Conservation (phyloP, 2,797 vertebrate genomes). For the Falco novaeseelandiae region DNA sequence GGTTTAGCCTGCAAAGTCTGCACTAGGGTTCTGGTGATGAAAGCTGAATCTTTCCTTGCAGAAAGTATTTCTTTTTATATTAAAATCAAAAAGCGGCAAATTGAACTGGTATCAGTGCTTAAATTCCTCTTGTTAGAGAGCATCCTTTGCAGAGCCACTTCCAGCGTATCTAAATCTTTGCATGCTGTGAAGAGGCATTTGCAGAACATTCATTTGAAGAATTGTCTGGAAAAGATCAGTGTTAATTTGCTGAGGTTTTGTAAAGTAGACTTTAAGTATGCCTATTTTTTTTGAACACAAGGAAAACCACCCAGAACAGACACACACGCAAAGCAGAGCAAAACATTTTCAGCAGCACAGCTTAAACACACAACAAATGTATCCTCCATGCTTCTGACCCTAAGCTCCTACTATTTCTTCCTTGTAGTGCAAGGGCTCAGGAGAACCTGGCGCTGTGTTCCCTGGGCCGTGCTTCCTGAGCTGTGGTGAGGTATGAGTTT, state of each 20-base stretch:
- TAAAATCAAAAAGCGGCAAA: conserved; percentile 43
- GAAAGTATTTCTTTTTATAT: conserved; percentile 22
- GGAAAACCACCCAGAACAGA: neutral
- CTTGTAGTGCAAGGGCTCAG: neutral
- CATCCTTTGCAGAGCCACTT: neutral
- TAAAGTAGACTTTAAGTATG: conserved; percentile 13
- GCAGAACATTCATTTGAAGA: conserved; percentile 31
- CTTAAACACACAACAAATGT: conserved; percentile 4
- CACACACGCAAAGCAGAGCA: conserved; percentile 3
- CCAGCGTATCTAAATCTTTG: neutral
- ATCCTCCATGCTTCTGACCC: neutral
- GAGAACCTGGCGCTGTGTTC: neutral
- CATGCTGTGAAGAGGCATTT: conserved; percentile 9
- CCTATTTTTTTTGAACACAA: neutral
- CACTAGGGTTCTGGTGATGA: neutral
- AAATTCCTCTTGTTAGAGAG: conserved; percentile 21
- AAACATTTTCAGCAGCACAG: neutral
- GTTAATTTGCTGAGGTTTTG: conserved; percentile 47
- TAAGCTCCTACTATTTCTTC: neutral
- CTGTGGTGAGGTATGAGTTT: neutral
- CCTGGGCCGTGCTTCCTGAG: neutral
- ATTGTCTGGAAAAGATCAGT: conserved; percentile 43
- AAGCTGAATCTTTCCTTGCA: neutral
- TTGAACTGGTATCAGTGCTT: conserved; percentile 29
- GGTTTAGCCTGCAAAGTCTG: neutral